Evolutionary conservation across 2,113 vertebrate species (phyloP).

Genomic region (Hiodon alosoides): DNA sequence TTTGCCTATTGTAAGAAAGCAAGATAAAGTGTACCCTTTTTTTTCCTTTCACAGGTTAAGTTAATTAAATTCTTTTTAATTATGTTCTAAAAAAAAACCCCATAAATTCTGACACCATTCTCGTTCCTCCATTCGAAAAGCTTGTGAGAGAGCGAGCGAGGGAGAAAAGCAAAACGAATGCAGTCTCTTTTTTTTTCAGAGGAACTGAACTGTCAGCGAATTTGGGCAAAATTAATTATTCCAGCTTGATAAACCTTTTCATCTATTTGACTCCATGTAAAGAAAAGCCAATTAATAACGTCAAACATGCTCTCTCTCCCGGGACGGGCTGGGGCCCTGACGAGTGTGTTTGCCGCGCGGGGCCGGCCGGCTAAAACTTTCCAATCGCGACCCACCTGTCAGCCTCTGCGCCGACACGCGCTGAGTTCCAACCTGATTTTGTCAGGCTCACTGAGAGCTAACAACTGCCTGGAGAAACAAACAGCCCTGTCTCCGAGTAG

Average conservation of each 20-base stretch:
- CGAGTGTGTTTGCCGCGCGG: conserved; percentile 83
- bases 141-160: conserved; percentile 15
- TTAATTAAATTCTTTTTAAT: conserved; percentile 87
- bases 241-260: conserved; percentile 92
- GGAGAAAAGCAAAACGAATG: conserved; percentile 49
- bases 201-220: conserved; percentile 88
- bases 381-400: conserved; percentile 88
- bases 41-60: conserved; percentile 68
- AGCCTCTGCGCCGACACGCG: conserved; percentile 78
- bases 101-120: conserved; percentile 69
- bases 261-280: conserved; percentile 90
- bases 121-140: conserved; percentile 62
- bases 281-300: conserved; percentile 96
- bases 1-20: conserved; percentile 70
- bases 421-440: conserved; percentile 79
- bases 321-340: conserved; percentile 71
- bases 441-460: conserved; percentile 80
- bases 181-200: conserved; percentile 52
- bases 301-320: conserved; percentile 85
- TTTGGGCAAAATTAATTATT: conserved; percentile 90
- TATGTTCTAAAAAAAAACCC: conserved; percentile 83
- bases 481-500: conserved; percentile 74
- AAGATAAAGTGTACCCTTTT: conserved; percentile 62
- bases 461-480: conserved; percentile 74
- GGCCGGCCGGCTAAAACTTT: conserved; percentile 52